These are phyloP conservation scores for Disparrhopalites patrizii DNA, from an alignment of 2,888 invertebrate species.

Conservation along the genomic window DNA sequence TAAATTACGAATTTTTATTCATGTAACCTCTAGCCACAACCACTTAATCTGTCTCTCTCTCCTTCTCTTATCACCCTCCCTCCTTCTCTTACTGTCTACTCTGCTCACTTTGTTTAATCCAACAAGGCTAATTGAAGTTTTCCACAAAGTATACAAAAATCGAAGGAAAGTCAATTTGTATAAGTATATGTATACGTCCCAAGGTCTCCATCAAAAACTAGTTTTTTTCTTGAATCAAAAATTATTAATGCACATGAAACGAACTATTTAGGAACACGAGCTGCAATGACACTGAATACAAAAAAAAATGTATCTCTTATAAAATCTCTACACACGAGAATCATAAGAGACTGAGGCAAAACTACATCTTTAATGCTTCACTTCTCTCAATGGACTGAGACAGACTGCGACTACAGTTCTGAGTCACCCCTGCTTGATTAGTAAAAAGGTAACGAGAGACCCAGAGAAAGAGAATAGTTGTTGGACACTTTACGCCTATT, in stretches of 20 bases:
- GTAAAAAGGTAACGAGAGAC: too few relatives aligned
- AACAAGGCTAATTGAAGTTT: conserved; percentile 8
- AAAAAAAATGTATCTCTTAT: too few relatives aligned
- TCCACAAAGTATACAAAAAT: conserved; percentile 16
- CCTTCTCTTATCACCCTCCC: too few relatives aligned
- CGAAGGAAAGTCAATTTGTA: conserved; percentile 6
- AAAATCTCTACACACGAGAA: too few relatives aligned
- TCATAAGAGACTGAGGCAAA: conserved; percentile 23
- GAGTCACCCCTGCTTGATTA: conserved; percentile 21
- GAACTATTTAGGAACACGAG: conserved; percentile 11
- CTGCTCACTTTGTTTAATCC: background rate
- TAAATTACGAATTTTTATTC: background rate
- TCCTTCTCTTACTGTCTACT: too few relatives aligned
- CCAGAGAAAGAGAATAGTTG: too few relatives aligned
- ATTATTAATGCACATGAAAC: background rate
- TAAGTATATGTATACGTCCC: conserved; percentile 14
- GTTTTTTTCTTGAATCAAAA: conserved; percentile 6
- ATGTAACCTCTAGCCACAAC: background rate
- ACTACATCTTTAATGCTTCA: conserved; percentile 19
- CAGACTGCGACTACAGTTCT: conserved; percentile 8
- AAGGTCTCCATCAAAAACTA: conserved; percentile 22
- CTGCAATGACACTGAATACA: conserved; percentile 14
- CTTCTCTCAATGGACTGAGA: conserved; percentile 23
- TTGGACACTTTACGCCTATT: conserved; percentile 2
- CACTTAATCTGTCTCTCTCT: too few relatives aligned